Conservation (phyloP, 2,113 vertebrate species). For the Entelurus aequoreus region DNA sequence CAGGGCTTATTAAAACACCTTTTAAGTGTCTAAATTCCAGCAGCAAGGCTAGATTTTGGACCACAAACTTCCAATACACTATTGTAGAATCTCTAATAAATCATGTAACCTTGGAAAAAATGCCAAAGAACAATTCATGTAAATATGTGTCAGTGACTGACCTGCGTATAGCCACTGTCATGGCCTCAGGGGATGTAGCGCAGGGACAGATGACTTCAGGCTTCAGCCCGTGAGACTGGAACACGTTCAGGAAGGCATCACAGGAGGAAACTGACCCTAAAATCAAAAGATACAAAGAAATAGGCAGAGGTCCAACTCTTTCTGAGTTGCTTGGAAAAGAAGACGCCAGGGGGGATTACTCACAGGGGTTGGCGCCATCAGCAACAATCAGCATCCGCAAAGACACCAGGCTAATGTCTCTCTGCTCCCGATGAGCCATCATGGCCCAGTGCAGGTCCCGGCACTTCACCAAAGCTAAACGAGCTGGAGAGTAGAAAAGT, state of each 20-base stretch:
- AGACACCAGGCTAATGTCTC: constrained; percentile 88
- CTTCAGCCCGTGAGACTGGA: constrained; percentile 92
- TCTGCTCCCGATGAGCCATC: constrained; percentile 96
- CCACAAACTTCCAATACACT: too few species aligned
- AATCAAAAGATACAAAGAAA: constrained; percentile 1
- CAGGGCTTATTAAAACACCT: too few species aligned
- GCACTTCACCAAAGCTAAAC: constrained; percentile 91
- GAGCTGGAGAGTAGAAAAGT: constrained; percentile 67
- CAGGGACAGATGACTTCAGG: constrained; percentile 96
- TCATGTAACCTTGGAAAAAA: too few species aligned
- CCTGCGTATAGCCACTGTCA: constrained; percentile 97
- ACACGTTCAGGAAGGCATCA: constrained; percentile 94
- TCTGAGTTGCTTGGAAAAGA: neutral
- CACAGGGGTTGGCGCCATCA: constrained; percentile 96
- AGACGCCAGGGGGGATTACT: constrained; percentile 46
- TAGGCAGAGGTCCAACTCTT: neutral
- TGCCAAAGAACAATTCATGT: neutral
- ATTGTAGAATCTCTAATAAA: too few species aligned
- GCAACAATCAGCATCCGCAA: constrained; percentile 95
- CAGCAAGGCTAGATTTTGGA: too few species aligned
- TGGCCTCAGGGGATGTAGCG: constrained; percentile 92
- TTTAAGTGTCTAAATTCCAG: too few species aligned
- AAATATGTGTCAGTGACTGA: constrained; percentile 42
- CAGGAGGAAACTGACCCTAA: constrained; percentile 97
- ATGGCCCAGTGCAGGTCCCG: constrained; percentile 98